Evolutionary conservation across 2,797 vertebrate genomes (phyloP).

Genomic region (Pseudopleuronectes americanus): DNA sequence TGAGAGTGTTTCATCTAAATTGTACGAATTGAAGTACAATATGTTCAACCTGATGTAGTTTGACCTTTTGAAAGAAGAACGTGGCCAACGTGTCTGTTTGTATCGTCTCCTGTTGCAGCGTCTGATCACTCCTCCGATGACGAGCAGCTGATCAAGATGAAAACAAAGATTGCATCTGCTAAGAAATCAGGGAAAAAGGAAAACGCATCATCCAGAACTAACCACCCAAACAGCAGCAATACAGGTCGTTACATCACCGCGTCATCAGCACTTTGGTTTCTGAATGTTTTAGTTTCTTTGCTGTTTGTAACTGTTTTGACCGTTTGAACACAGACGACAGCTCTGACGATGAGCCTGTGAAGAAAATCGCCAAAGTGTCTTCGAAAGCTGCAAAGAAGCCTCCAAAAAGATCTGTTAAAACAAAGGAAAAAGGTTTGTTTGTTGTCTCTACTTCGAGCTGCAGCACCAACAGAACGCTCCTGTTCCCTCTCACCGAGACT

Average conservation of each 20-base stretch:
- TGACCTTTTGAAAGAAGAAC: not conserved
- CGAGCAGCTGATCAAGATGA: constrained; percentile 52
- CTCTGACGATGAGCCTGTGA: constrained; percentile 47
- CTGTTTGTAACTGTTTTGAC: constrained; percentile 2
- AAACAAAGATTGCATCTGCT: constrained; percentile 6
- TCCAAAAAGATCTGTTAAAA: constrained; percentile 29
- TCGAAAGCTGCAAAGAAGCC: constrained; percentile 34
- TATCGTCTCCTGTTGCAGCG: constrained; percentile 17
- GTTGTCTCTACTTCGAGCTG: not conserved
- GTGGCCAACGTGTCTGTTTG: not conserved
- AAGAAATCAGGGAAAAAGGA: constrained; percentile 45
- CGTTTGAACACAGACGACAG: constrained; percentile 22
- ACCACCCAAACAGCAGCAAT: constrained; percentile 32
- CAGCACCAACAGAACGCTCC: not conserved
- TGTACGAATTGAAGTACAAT: too few species aligned
- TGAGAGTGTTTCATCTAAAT: too few species aligned
- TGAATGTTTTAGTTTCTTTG: not conserved
- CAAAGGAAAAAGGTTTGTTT: constrained; percentile 43
- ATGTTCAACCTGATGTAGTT: too few species aligned
- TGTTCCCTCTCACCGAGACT: not conserved
- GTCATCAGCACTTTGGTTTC: not conserved
- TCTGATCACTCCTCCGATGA: constrained; percentile 56
- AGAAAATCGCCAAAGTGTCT: constrained; percentile 4
- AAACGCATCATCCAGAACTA: constrained; percentile 27
- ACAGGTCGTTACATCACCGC: constrained; percentile 42